phyloP scores from a whole-genome alignment of 2,888 invertebrate genomes.

The Cactoblastis cactorum region DNA sequence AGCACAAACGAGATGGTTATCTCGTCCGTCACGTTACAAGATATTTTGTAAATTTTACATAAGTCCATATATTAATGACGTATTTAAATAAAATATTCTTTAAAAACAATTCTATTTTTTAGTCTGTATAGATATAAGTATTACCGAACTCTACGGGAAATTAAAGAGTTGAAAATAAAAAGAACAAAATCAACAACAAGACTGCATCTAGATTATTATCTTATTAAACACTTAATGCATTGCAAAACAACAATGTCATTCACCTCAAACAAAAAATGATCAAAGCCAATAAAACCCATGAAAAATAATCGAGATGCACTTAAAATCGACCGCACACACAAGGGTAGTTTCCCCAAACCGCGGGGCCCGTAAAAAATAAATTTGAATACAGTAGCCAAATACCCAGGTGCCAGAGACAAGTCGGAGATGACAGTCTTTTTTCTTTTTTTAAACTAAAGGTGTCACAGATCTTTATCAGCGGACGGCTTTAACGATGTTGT shows the following conservation, averaged over 20 bases:
- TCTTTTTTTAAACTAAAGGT: constrained; percentile 49
- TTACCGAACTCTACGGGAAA: no score
- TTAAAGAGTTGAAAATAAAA: no score
- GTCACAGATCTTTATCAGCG: constrained; percentile 75
- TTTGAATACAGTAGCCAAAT: constrained; percentile 76
- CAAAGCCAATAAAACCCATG: constrained; percentile 34
- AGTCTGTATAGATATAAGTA: no score
- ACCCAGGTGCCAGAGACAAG: constrained; percentile 42
- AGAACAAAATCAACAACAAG: not conserved
- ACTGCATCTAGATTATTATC: constrained; percentile 5
- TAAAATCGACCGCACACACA: constrained; percentile 59
- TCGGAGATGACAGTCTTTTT: constrained; percentile 42
- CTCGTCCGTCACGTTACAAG: no score
- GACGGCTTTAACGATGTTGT: constrained; percentile 72
- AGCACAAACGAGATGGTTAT: no score
- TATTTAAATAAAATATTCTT: no score
- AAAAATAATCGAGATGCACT: constrained; percentile 28
- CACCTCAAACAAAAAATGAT: constrained; percentile 29
- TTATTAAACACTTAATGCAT: constrained; percentile 10
- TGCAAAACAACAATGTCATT: constrained; percentile 42
- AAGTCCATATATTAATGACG: no score
- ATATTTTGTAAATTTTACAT: no score
- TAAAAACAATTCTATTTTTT: no score
- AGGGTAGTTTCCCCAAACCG: constrained; percentile 59
- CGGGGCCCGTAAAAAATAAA: constrained; percentile 54